Base-by-base conservation (phyloP, 2,113 vertebrate genomes). In the Myotis yumanensis region DNA sequence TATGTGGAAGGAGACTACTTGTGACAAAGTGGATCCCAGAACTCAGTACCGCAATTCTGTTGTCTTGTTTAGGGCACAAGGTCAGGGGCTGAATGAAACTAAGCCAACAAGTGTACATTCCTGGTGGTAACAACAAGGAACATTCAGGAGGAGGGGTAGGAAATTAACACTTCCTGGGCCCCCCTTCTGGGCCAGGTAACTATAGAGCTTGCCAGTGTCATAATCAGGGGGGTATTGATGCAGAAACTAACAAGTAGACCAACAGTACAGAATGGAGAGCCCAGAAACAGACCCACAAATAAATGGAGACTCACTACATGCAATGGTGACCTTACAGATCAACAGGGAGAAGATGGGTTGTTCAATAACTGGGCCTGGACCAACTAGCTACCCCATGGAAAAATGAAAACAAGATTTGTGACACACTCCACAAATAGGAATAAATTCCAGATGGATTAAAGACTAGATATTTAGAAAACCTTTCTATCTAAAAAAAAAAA, bases 381-480 rank as follows among this genome's bases (percentile, higher is more conserved):
- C 62, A 62, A 62, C 54, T 51, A 40, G 57, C 48, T 54, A 43
- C 43, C 35, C 73, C 40, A 43, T 25, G 51, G 69, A 68, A 81
- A 90, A 69, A 52, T 32, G 22, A 81, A 90, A 93, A 75, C 75
- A n/a, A 82, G 75, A 75, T 68, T 68, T 81, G 57, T 90, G 81
- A 62, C 37, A 40, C 30, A 86, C 28, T 69, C 46, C 43, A 66
- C 57, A 81, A 86, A 76, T 16, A 68, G 72, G 80, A 90, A 81
- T 93, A 86, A 93, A 75, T 69, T 76, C 51, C 91, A 90, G 28
- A 51, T 72, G 68, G 75, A 59, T 86, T 86, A 52, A 89, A 71
- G 83, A 48, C 68, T 23, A n/a, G 25, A 57, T 17, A 72, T 66
- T 69, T 66, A 66, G 64, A 68, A 68, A 68, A 68, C 15, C 66